Evolutionary conservation across 1,140 invertebrate species (phyloP).

Genomic region (Mycetomoellerius zeteki): DNA sequence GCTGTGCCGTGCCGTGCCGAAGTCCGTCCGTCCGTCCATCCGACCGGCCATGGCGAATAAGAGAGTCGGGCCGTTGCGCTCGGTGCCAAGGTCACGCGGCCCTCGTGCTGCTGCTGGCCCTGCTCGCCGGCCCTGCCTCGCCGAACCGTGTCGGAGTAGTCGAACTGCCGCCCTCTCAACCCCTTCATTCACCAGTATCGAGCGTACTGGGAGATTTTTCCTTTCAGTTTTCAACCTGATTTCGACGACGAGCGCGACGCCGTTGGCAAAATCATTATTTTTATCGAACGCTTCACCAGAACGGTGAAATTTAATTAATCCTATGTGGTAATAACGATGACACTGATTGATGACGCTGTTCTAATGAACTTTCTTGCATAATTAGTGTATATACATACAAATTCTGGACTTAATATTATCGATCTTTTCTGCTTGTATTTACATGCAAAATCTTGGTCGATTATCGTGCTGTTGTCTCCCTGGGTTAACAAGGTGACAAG

Average conservation of each 20-base stretch:
- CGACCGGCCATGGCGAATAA: conserved; percentile 36
- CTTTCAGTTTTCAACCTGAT: neutral
- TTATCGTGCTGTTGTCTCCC: conserved; percentile 7
- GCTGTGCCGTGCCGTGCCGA: conserved; percentile 27
- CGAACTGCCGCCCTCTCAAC: conserved; percentile 72
- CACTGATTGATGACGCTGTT: neutral
- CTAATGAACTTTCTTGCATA: neutral
- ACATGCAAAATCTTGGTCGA: neutral
- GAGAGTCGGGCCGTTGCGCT: conserved; percentile 75
- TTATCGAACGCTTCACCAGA: neutral
- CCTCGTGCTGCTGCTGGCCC: conserved; percentile 56
- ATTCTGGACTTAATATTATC: neutral
- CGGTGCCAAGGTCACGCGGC: conserved; percentile 79
- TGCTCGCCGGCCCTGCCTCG: conserved; percentile 38
- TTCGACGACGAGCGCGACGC: neutral
- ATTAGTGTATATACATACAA: neutral
- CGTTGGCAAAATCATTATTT: neutral
- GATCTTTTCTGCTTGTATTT: neutral
- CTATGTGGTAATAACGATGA: neutral
- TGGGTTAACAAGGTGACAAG: neutral
- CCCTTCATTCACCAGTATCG: conserved; percentile 67
- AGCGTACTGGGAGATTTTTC: neutral
- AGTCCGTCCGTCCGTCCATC: conserved; percentile 41
- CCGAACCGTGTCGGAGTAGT: conserved; percentile 29
- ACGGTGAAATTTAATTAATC: neutral